Evolutionary conservation across 2,797 vertebrate species (phyloP), one percentile per base, ranked within the genome.

Genomic region (Decapterus maruadsi): DNA sequence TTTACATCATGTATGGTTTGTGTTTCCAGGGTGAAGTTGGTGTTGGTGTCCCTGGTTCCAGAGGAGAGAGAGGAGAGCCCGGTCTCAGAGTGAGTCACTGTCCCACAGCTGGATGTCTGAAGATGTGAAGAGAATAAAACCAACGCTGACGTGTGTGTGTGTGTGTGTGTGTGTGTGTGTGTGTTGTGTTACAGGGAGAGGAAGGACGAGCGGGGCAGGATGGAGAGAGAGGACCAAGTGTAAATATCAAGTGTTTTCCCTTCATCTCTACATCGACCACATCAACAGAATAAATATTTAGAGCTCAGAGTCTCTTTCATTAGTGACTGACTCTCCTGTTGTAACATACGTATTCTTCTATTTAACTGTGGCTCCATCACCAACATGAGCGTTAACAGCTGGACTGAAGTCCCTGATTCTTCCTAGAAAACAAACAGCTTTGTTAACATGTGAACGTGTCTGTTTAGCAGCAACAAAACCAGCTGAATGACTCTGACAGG

Each of bases 41-140:
- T 57, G 76, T 92, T 0, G 97, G 97, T 19, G 72, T 90, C 13
- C 93, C 97, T 0, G 98, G 98, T 68, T n/a, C n/a, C n/a, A 96
- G 97, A 93, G 98, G 98, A 2, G 98, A 99, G 75, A 95, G 97
- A 26, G 98, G 98, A 82, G 97, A 97, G 68, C 84, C 96, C 0
- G 98, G 98, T 1, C 59, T 94, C 29, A 96, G 97, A 95, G 98
- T 99, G 92, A 85, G 90, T 84, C 55, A 66, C 20, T 3, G 8
- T 72, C 68, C 13, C 22, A 43, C 54, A 13, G 36, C 17, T 54
- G 16, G 45, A 55, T 58, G 34, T 48, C 0, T 36, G n/a, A 70
- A 26, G 38, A 31, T 68, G 17, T 63, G 17, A 53, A 68, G 14
- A n/a, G n/a, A n/a, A n/a, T 40, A 17, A 40, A 55, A 60, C 56